Evolutionary conservation across 2,113 vertebrate genomes (phyloP).

Genomic region (Peromyscus californicus): DNA sequence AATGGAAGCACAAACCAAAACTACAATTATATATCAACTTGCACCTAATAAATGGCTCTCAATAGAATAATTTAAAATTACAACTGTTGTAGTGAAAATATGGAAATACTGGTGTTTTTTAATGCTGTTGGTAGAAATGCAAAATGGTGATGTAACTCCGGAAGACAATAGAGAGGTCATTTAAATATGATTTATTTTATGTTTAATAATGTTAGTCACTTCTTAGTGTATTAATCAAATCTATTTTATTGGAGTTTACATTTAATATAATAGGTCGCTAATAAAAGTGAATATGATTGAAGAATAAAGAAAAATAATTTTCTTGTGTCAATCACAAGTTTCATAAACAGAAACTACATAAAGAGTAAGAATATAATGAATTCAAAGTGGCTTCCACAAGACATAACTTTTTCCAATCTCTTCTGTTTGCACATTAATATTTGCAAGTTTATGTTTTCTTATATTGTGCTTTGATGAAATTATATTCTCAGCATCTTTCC

Average conservation of each 20-base stretch:
- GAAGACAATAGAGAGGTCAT: neutral
- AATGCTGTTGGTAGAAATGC: neutral
- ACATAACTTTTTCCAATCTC: neutral
- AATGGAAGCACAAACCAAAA: neutral
- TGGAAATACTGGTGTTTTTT: neutral
- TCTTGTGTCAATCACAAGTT: neutral
- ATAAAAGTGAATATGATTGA: neutral
- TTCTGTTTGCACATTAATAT: neutral
- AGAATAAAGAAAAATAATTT: conserved; percentile 7
- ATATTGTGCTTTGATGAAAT: neutral
- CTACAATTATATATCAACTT: neutral
- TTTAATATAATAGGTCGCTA: neutral
- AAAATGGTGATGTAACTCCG: neutral
- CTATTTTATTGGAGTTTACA: neutral
- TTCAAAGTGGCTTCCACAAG: neutral
- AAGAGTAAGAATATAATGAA: neutral
- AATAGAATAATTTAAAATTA: neutral
- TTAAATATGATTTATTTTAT: neutral
- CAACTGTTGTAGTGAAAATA: neutral
- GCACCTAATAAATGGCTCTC: neutral
- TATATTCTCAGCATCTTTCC: neutral
- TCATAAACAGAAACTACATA: neutral
- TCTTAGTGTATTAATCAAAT: neutral
- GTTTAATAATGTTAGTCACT: neutral
- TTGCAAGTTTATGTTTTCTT: neutral